These are phyloP conservation scores for Ceratina japonica DNA, from an alignment of 1,140 invertebrate genomes.

Conservation along the genomic window DNA sequence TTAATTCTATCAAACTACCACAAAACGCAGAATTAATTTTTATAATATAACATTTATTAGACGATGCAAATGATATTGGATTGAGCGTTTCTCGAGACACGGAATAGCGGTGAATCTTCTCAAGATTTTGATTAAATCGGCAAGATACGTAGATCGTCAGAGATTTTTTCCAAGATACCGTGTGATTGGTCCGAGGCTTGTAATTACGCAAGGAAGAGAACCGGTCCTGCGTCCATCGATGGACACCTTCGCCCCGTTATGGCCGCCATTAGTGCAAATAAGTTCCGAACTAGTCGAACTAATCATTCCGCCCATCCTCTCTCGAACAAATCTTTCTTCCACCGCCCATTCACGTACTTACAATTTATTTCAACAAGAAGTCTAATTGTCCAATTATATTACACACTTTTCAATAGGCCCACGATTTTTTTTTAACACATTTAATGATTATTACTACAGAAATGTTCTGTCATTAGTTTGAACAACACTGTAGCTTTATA, in stretches of 20 bases:
- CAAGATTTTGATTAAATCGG: constrained; percentile 33
- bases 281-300: constrained; percentile 38
- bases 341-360: background rate
- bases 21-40: background rate
- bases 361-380: too few relatives aligned
- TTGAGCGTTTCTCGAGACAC: background rate
- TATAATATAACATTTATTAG: background rate
- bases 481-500: too few relatives aligned
- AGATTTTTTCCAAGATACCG: constrained; percentile 53
- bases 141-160: constrained; percentile 22
- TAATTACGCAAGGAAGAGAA: constrained; percentile 61
- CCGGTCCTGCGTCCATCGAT: constrained; percentile 58
- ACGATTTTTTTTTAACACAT: too few relatives aligned
- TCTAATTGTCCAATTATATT: too few relatives aligned
- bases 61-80: background rate
- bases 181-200: constrained; percentile 59
- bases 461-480: too few relatives aligned
- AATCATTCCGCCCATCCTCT: background rate
- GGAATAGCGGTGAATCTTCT: constrained; percentile 36
- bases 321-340: constrained; percentile 29
- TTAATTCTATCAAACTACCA: too few relatives aligned
- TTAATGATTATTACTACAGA: too few relatives aligned
- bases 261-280: constrained; percentile 64
- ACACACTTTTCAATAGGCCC: too few relatives aligned
- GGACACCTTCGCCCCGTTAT: constrained; percentile 51